Conservation (phyloP, 2,797 vertebrate species). For the Coccyzus lansbergi region DNA sequence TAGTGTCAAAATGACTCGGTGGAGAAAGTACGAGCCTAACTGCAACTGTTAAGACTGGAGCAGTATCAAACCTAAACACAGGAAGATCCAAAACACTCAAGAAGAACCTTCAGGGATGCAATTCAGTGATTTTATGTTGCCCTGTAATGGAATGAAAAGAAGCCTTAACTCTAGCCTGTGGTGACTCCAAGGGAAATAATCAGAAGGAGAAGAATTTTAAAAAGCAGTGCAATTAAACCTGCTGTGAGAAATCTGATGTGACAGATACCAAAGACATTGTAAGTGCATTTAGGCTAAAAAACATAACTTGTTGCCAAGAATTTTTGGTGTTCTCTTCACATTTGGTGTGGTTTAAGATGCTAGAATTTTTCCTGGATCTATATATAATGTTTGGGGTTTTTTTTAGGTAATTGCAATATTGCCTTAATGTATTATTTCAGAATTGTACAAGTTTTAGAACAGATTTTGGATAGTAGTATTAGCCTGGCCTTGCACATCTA, state of each 20-base stretch:
- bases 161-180: not conserved
- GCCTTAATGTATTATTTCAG: not conserved
- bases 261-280: not conserved
- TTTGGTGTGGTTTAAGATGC: not conserved
- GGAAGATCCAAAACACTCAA: not conserved
- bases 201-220: not conserved
- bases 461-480: not conserved
- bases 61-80: not conserved
- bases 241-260: not conserved
- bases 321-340: not conserved
- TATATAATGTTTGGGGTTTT: not conserved
- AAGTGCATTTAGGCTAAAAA: not conserved
- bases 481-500: not conserved
- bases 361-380: not conserved
- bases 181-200: not conserved
- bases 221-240: not conserved
- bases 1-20: not conserved
- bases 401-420: not conserved
- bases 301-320: not conserved
- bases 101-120: not conserved
- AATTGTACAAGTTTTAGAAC: not conserved
- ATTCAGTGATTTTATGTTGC: not conserved
- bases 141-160: not conserved
- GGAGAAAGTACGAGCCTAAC: not conserved
- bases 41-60: not conserved